Evolutionary conservation across 2,888 invertebrate genomes (phyloP).

Genomic region (Blomia tropicalis): DNA sequence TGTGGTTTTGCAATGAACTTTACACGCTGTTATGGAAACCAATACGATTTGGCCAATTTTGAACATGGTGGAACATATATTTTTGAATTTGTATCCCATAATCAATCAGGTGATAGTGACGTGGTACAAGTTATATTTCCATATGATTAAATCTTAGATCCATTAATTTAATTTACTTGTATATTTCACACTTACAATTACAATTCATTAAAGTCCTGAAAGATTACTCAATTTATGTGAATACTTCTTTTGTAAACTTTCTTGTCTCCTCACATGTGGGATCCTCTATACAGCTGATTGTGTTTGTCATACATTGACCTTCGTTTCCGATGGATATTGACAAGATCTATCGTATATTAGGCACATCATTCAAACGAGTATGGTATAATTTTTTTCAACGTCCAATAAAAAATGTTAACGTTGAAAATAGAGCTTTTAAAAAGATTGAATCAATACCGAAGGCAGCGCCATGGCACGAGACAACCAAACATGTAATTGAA

Average conservation of each 20-base stretch:
- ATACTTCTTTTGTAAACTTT: background rate
- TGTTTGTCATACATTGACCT: too few relatives aligned
- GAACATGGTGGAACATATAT: background rate
- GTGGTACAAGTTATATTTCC: conserved; percentile 12
- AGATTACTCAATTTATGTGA: background rate
- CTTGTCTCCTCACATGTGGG: too few relatives aligned
- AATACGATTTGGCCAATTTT: conserved; percentile 4
- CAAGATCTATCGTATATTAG: background rate
- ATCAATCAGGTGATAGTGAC: conserved; percentile 16
- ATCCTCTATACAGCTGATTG: too few relatives aligned
- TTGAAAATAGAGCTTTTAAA: conserved; percentile 1
- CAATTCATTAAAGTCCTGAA: too few relatives aligned
- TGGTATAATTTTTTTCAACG: background rate
- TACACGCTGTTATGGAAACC: conserved; percentile 13
- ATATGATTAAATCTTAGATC: conserved; percentile 7
- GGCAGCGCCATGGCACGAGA: background rate
- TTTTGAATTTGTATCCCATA: background rate
- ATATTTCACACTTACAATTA: too few relatives aligned
- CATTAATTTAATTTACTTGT: too few relatives aligned
- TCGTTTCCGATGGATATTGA: conserved; percentile 3
- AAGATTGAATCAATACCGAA: background rate
- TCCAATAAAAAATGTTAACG: background rate
- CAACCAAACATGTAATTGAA: background rate
- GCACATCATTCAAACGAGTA: background rate
- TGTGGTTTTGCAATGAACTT: conserved; percentile 18